These are phyloP conservation scores for Hydrocynus forskahlii DNA, from an alignment of 2,797 vertebrate species.

Conservation along the genomic window DNA sequence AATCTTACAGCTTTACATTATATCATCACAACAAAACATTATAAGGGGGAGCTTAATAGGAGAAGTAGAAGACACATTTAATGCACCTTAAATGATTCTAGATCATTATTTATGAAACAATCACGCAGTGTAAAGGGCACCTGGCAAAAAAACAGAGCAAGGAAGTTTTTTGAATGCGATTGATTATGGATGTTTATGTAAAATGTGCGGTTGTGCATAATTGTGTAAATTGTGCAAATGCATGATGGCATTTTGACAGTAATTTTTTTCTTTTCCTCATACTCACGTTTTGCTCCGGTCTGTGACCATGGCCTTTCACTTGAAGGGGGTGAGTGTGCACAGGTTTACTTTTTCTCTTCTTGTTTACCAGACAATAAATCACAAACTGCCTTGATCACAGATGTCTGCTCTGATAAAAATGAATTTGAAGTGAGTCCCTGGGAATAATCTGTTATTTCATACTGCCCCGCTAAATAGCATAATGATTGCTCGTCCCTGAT, in stretches of 20 bases:
- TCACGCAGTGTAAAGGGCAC: too few species aligned
- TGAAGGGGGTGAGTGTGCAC: slow-evolving; percentile 58
- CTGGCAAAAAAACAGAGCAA: too few species aligned
- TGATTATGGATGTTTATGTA: too few species aligned
- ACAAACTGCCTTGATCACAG: neutral
- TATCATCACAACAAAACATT: neutral
- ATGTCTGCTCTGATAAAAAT: neutral
- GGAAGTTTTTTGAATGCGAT: too few species aligned
- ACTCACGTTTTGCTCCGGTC: neutral
- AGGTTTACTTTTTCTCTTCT: neutral
- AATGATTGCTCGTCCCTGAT: neutral
- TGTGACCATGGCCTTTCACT: neutral
- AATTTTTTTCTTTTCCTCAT: neutral
- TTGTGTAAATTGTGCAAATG: neutral
- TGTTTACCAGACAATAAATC: neutral
- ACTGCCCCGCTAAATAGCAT: neutral
- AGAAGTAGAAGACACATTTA: neutral
- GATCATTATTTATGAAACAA: too few species aligned
- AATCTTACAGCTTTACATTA: neutral
- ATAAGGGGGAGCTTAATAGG: neutral
- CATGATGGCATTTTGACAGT: neutral
- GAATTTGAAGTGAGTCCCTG: neutral
- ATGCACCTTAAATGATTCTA: neutral
- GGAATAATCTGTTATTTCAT: neutral
- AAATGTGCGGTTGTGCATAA: too few species aligned